Percentiles rank a stretch among this genome's conserved stretches.
These are phyloP conservation scores for Aphelocoma californica DNA, from an alignment of 2,797 vertebrate species.

Conservation along the genomic window DNA sequence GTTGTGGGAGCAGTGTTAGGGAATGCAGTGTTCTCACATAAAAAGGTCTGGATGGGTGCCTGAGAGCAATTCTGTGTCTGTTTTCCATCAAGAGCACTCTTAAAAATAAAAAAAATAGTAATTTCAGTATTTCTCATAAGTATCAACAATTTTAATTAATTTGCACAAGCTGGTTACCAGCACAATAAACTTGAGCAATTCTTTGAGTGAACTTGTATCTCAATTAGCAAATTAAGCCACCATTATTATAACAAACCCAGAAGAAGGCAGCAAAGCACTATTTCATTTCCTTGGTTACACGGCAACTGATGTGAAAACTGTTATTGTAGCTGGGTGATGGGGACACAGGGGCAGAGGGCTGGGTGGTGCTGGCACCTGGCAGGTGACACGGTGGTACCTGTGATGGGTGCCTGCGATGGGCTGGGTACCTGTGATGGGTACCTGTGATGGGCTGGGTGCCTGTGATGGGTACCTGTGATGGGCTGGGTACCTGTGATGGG, in stretches of 20 bases:
- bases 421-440: not conserved
- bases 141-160: not conserved
- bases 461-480: not conserved
- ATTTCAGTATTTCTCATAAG: not conserved
- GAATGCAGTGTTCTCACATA: not conserved
- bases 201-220: not conserved
- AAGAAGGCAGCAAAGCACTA: not conserved
- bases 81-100: not conserved
- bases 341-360: not conserved
- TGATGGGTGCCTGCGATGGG: too few relatives aligned
- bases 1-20: not conserved
- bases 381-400: not conserved
- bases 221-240: not conserved
- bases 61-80: not conserved
- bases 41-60: not conserved
- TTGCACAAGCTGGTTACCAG: not conserved
- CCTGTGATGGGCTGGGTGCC: not conserved
- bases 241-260: not conserved
- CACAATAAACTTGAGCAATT: not conserved
- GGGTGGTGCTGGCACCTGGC: rapidly evolving
- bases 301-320: not conserved
- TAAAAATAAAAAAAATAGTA: not conserved
- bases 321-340: not conserved
- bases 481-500: not conserved
- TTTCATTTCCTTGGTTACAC: rapidly evolving